phyloP scores from a whole-genome alignment of 2,113 vertebrate genomes.

The Choloepus hoffmanni region DNA sequence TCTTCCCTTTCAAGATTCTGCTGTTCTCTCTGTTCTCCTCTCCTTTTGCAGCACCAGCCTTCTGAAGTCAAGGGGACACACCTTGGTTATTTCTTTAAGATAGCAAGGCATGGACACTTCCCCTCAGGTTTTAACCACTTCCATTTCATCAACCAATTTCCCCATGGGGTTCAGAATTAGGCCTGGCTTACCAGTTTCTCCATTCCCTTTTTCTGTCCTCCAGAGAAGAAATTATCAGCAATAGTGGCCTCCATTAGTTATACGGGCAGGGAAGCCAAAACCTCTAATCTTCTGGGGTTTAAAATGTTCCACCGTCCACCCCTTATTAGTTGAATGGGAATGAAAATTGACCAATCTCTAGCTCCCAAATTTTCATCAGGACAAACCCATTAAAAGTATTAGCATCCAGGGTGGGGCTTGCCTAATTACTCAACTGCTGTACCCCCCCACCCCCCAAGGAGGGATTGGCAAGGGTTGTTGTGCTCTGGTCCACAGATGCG shows the following conservation, averaged over 20 bases:
- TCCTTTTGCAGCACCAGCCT: background rate
- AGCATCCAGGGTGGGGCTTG: conserved; percentile 60
- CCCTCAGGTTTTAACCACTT: conserved; percentile 41
- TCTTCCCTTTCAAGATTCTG: background rate
- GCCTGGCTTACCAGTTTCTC: conserved; percentile 26
- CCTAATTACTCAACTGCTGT: background rate
- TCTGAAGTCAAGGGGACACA: background rate
- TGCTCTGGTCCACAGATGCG: background rate
- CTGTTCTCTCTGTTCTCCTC: background rate
- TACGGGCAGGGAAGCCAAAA: conserved; percentile 22
- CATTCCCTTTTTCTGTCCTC: conserved; percentile 43
- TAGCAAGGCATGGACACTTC: background rate
- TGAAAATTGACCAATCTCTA: conserved; percentile 68
- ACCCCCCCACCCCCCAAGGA: background rate
- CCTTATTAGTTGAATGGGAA: conserved; percentile 64
- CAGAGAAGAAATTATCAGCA: conserved; percentile 67
- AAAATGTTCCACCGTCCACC: conserved; percentile 42
- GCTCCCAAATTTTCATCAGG: conserved; percentile 66
- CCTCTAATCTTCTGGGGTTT: conserved; percentile 66
- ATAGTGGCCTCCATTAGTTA: conserved; percentile 57
- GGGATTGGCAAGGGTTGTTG: background rate
- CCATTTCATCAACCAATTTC: conserved; percentile 73
- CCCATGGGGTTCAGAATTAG: conserved; percentile 63
- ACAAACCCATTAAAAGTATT: conserved; percentile 62
- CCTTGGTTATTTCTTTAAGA: background rate